Evolutionary conservation across 2,888 invertebrate genomes (phyloP).

Genomic region (Ferdinandea cuprea): DNA sequence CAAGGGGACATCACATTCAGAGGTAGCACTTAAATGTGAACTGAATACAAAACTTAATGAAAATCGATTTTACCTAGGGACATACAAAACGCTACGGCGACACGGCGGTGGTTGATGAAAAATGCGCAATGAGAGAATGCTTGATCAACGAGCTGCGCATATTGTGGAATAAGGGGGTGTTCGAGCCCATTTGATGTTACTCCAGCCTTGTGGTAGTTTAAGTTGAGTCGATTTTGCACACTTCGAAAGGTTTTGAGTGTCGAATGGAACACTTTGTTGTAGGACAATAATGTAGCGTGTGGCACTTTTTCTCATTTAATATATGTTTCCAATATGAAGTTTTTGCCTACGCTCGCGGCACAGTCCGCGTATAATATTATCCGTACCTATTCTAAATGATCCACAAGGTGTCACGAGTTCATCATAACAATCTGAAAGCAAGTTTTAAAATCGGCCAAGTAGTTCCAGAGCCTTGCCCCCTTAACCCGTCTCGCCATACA

Average conservation of each 20-base stretch:
- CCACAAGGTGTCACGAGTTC: too few relatives aligned
- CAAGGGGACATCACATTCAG: slow-evolving; percentile 67
- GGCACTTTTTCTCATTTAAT: background rate
- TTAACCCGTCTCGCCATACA: too few relatives aligned
- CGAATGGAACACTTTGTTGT: background rate
- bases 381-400: too few relatives aligned
- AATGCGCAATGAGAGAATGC: slow-evolving; percentile 61
- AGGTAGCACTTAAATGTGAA: slow-evolving; percentile 61
- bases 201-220: slow-evolving; percentile 11
- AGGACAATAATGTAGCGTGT: background rate
- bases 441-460: too few relatives aligned
- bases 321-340: too few relatives aligned
- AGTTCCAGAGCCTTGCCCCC: too few relatives aligned
- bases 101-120: slow-evolving; percentile 17
- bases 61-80: slow-evolving; percentile 68
- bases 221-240: background rate
- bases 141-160: slow-evolving; percentile 46
- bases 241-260: slow-evolving; percentile 7
- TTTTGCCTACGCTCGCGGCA: too few relatives aligned
- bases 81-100: slow-evolving; percentile 18
- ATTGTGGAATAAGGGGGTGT: slow-evolving; percentile 3
- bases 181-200: slow-evolving; percentile 31
- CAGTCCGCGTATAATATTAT: too few relatives aligned
- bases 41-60: slow-evolving; percentile 69
- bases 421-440: too few relatives aligned